Conservation (phyloP, 2,888 invertebrate species). For the Pseudococcus jackbeardsleyi region DNA sequence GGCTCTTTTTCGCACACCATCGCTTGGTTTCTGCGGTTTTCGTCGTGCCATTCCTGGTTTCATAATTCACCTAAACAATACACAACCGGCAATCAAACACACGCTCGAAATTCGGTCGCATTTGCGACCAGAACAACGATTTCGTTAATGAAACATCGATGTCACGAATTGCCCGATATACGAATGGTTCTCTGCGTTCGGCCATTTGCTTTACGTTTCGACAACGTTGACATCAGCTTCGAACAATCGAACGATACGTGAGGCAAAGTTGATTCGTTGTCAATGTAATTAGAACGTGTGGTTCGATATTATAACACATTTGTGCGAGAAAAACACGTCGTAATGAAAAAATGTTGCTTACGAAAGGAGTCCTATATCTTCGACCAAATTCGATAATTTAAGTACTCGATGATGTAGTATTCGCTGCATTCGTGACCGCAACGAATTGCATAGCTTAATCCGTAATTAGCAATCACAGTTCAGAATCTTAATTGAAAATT, state of each 20-base stretch:
- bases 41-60: not conserved
- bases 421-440: not conserved
- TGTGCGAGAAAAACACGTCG: conserved; percentile 18
- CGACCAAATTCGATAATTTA: not conserved
- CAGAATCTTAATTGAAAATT: not conserved
- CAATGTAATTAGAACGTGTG: not conserved
- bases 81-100: not conserved
- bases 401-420: not conserved
- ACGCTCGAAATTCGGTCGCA: not conserved
- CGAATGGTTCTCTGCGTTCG: not conserved
- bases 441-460: not conserved
- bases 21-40: not conserved
- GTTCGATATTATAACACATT: conserved; percentile 3
- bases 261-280: not conserved
- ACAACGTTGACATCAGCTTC: not conserved
- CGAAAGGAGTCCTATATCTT: not conserved
- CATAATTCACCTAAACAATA: not conserved
- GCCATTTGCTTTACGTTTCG: not conserved
- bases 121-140: not conserved
- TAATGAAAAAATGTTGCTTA: conserved; percentile 35
- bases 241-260: not conserved
- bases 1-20: not conserved
- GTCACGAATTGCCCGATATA: not conserved
- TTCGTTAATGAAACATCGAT: not conserved
- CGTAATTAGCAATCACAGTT: not conserved